Base-by-base conservation (phyloP, 2,888 invertebrate species). In the Zhuqinia jingwanae region DNA sequence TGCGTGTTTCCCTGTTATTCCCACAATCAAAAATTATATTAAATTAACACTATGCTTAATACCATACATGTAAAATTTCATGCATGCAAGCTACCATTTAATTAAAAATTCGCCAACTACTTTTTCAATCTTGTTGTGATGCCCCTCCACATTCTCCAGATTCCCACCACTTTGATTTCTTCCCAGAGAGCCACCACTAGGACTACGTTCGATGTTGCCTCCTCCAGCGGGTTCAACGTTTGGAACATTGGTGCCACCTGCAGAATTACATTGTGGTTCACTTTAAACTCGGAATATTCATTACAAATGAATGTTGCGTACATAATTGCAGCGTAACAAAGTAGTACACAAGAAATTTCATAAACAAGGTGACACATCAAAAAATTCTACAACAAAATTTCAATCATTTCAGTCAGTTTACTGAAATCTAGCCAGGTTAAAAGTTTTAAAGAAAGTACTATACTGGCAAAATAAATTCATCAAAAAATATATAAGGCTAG, bases 171-270 rank as follows among this genome's bases (percentile, higher is more conserved):
- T 97, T 88, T 95, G 95, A 92, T 96, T 96, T 88, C 96, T 93
- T 91, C 94, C 95, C 94, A 97, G 96, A 30, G 97, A 97, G 85
- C 95, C 93, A 91, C 94, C 95, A 92, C 97, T 97, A 58, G 96
- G 96, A 92, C 97, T 97, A 92, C 96, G 95, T 70, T 96, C 94
- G 94, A 96, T 95, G 58, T 90, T 90, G 22, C 85, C 79, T 50
- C 88, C 89, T 30, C 78, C 68, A 25, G 87, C 85, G 15, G 89
- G 87, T 27, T 88, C 89, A 42, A 90, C 91, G 42, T 86, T 84
- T 76, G 90, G 91, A 87, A 90, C 91, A 85, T 89, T 89, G 53
- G 89, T 70, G 15, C 90, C 75, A 87, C 91, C 91, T 91, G 56
- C 11, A 73, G 58, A 27, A 1, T 50, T 50, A 50, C 17, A 30